Conservation (phyloP, 2,888 invertebrate species). For the Idaea aversata region DNA sequence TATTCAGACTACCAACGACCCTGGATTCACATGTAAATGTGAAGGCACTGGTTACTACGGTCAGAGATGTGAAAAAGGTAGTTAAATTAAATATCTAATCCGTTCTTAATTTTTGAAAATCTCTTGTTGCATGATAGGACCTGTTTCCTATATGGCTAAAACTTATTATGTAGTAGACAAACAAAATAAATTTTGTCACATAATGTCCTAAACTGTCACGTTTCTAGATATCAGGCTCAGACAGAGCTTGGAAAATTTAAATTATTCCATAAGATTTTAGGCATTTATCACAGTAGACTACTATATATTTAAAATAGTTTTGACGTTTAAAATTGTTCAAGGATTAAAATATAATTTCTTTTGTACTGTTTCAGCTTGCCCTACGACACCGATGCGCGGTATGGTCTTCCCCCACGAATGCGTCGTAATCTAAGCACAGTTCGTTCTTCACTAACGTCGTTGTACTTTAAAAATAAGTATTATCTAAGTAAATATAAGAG, state of each 20-base stretch:
- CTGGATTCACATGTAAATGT: slow-evolving; percentile 85
- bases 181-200: too few relatives aligned
- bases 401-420: slow-evolving; percentile 84
- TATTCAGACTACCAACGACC: slow-evolving; percentile 83
- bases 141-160: background rate
- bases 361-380: slow-evolving; percentile 81
- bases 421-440: slow-evolving; percentile 80
- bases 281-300: background rate
- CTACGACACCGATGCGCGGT: slow-evolving; percentile 67
- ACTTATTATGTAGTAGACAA: background rate
- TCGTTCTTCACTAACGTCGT: background rate
- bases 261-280: background rate
- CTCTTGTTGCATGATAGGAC: background rate
- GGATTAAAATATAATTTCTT: background rate
- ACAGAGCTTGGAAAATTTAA: background rate
- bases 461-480: background rate
- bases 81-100: background rate
- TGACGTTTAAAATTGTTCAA: background rate
- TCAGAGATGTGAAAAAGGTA: slow-evolving; percentile 84
- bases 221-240: too few relatives aligned
- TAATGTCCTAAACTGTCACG: too few relatives aligned
- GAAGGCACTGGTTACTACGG: slow-evolving; percentile 89
- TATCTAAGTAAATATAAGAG: background rate
- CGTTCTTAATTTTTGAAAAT: background rate
- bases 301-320: background rate